phyloP scores from a whole-genome alignment of 1,140 invertebrate species.

The Bombus breviceps region DNA sequence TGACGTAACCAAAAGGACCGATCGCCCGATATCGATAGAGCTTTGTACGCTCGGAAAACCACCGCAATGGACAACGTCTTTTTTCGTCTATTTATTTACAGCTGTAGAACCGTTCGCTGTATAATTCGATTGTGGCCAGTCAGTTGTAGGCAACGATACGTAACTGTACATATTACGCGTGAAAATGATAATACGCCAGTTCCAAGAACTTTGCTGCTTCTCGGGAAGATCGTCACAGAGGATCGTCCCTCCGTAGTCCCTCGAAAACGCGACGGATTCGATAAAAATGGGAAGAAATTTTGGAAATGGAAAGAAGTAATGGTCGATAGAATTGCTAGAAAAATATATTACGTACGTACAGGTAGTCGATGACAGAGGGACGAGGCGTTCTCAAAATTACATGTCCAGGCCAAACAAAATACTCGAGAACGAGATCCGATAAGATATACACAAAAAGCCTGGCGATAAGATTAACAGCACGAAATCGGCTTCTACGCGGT shows the following conservation, averaged over 20 bases:
- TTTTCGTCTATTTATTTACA: too few species aligned
- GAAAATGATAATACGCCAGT: too few species aligned
- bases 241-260: accelerated
- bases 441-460: conserved; percentile 74
- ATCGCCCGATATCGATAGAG: conserved; percentile 52
- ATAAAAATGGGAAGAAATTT: too few species aligned
- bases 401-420: conserved; percentile 72
- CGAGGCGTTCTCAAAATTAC: conserved; percentile 33
- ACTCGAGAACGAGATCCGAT: conserved; percentile 79
- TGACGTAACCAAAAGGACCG: conserved; percentile 62
- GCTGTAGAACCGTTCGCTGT: too few species aligned
- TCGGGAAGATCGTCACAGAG: too few species aligned
- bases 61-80: neutral
- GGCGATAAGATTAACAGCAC: conserved; percentile 76
- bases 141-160: too few species aligned
- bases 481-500: conserved; percentile 53
- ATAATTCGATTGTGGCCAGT: too few species aligned
- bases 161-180: too few species aligned
- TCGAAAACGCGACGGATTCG: too few species aligned
- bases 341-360: neutral
- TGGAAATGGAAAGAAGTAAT: neutral
- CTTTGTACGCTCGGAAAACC: neutral
- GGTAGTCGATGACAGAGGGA: neutral
- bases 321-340: neutral
- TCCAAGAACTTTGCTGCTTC: too few species aligned